Conservation (phyloP, 30 jellyfish, hydroid and myxozoan genomes). For the Nemopilema nomurai region DNA sequence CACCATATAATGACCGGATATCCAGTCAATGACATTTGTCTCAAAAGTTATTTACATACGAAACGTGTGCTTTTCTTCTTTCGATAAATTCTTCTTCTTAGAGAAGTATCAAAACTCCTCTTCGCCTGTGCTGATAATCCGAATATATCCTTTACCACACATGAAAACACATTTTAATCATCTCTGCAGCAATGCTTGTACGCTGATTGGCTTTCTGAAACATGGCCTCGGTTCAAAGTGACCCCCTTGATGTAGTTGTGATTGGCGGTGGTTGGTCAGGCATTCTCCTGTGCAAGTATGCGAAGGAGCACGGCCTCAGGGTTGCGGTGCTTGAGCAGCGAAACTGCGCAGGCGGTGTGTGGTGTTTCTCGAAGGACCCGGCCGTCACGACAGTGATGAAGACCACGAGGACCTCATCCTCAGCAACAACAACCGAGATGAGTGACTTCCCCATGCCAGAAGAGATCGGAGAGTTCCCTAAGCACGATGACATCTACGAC, state of each 20-base stretch:
- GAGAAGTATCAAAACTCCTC: too few relatives aligned
- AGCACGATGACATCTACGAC: constrained; percentile 67
- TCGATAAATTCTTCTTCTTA: too few relatives aligned
- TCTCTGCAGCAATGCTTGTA: neutral
- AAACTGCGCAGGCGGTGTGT: constrained; percentile 83
- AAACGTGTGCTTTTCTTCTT: too few relatives aligned
- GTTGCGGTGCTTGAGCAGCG: constrained; percentile 79
- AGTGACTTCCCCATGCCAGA: constrained; percentile 95
- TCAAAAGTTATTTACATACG: too few relatives aligned
- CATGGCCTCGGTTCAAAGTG: constrained; percentile 80
- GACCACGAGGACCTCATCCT: constrained; percentile 74
- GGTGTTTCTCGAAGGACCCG: constrained; percentile 79
- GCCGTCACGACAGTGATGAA: constrained; percentile 80
- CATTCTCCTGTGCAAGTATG: constrained; percentile 81
- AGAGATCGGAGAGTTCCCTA: constrained; percentile 85
- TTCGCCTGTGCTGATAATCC: too few relatives aligned
- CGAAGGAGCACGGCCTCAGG: constrained; percentile 62
- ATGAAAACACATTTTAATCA: too few relatives aligned
- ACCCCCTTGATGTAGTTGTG: constrained; percentile 59
- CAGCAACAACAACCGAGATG: constrained; percentile 88
- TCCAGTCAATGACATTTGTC: too few relatives aligned
- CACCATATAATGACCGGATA: too few relatives aligned
- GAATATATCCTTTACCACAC: too few relatives aligned
- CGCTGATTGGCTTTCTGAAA: neutral
- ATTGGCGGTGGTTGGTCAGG: constrained; percentile 98